Evolutionary conservation across 2,797 vertebrate genomes (phyloP).

Genomic region (Mus spretus): DNA sequence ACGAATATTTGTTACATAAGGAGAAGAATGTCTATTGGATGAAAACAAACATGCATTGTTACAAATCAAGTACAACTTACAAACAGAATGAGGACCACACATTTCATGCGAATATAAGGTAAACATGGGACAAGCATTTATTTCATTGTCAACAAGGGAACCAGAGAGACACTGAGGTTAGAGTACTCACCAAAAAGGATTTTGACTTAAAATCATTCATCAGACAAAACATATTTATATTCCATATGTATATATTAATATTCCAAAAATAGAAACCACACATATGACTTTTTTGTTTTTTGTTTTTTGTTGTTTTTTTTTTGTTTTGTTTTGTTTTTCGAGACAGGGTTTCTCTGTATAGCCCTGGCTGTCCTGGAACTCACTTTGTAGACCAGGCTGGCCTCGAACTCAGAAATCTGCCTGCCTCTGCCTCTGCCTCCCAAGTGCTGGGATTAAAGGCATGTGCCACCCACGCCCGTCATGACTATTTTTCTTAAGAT

Average conservation of each 20-base stretch:
- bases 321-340: too few relatives aligned
- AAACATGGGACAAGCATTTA: not conserved
- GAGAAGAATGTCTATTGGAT: not conserved
- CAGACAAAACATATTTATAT: not conserved
- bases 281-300: too few relatives aligned
- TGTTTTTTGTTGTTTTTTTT: too few relatives aligned
- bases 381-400: too few relatives aligned
- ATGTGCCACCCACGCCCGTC: too few relatives aligned
- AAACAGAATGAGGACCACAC: slow-evolving; percentile 29
- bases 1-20: slow-evolving; percentile 14
- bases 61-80: slow-evolving; percentile 13
- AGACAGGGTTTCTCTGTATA: too few relatives aligned
- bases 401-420: too few relatives aligned
- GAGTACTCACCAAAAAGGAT: not conserved
- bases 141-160: not conserved
- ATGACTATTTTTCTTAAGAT: not conserved
- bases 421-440: too few relatives aligned
- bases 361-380: too few relatives aligned
- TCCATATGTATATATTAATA: not conserved
- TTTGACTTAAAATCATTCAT: not conserved
- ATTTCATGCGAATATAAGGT: not conserved
- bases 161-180: slow-evolving; percentile 24
- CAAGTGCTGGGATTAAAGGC: too few relatives aligned
- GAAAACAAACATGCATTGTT: slow-evolving; percentile 17
- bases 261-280: not conserved